Percentiles rank a stretch among this genome's conserved stretches.
These are phyloP conservation scores for Euwallacea fornicatus DNA, from an alignment of 1,140 invertebrate genomes.

Conservation along the genomic window DNA sequence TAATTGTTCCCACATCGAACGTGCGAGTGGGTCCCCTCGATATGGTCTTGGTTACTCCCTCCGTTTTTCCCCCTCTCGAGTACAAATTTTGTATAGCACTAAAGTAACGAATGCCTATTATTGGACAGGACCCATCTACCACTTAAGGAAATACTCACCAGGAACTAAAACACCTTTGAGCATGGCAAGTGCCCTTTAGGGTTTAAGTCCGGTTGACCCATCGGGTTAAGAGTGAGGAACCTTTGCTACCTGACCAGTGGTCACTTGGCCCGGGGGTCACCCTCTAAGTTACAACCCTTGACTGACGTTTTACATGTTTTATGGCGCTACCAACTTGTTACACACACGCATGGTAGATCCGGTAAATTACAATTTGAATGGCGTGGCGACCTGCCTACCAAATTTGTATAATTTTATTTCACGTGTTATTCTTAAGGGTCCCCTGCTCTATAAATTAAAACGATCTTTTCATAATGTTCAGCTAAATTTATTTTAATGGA, in stretches of 20 bases:
- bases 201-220: not conserved
- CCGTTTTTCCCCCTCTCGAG: too few relatives aligned
- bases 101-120: too few relatives aligned
- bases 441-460: constrained; percentile 25
- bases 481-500: constrained; percentile 31
- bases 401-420: constrained; percentile 23
- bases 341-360: constrained; percentile 5
- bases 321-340: not conserved
- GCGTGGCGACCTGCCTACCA: constrained; percentile 8
- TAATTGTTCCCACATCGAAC: too few relatives aligned
- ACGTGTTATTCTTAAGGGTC: too few relatives aligned
- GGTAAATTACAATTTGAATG: constrained; percentile 25
- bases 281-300: constrained; percentile 24
- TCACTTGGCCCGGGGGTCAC: constrained; percentile 15
- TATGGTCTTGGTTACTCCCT: too few relatives aligned
- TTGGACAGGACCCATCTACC: too few relatives aligned
- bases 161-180: too few relatives aligned
- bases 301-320: constrained; percentile 33
- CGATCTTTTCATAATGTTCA: constrained; percentile 33
- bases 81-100: too few relatives aligned
- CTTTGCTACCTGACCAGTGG: constrained; percentile 28
- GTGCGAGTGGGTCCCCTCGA: too few relatives aligned
- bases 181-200: constrained; percentile 22
- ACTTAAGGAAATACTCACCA: too few relatives aligned
- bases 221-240: constrained; percentile 25